A percentile compares a stretch with the other conserved stretches of the same genome.
phyloP scores from a whole-genome alignment of 2,888 invertebrate genomes.

The Meteorus colon region DNA sequence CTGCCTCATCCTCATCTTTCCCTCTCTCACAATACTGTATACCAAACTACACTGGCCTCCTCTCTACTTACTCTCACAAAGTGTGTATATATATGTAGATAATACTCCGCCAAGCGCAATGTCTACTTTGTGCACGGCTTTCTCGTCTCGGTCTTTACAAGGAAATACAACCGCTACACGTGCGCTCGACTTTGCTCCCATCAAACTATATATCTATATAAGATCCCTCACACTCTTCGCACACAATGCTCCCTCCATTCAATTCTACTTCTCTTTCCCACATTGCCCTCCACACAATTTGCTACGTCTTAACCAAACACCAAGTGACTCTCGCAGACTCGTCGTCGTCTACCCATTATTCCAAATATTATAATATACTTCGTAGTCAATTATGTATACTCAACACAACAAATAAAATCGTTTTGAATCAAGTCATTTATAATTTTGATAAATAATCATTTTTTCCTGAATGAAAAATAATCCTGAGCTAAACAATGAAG shows the following conservation, averaged over 20 bases:
- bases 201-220: not conserved
- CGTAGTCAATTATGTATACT: no score
- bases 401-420: no score
- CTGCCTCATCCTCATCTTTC: not conserved
- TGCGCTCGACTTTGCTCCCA: slow-evolving; percentile 11
- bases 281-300: not conserved
- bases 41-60: not conserved
- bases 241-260: slow-evolving; percentile 31
- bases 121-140: slow-evolving; percentile 1
- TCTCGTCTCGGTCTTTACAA: slow-evolving; percentile 30
- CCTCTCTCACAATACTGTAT: not conserved
- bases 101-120: not conserved
- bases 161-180: slow-evolving; percentile 34
- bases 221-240: slow-evolving; percentile 24
- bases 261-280: not conserved
- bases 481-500: no score
- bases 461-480: no score
- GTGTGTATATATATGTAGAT: not conserved
- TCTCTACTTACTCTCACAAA: not conserved
- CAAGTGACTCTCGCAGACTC: not conserved
- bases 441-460: no score
- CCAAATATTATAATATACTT: not conserved
- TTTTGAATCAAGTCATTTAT: no score
- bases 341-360: not conserved
- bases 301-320: not conserved